A percentile compares a stretch with the other conserved stretches of the same genome.
Conservation (phyloP, 92 coral and sea anemone species). For the Scolanthus callimorphus region DNA sequence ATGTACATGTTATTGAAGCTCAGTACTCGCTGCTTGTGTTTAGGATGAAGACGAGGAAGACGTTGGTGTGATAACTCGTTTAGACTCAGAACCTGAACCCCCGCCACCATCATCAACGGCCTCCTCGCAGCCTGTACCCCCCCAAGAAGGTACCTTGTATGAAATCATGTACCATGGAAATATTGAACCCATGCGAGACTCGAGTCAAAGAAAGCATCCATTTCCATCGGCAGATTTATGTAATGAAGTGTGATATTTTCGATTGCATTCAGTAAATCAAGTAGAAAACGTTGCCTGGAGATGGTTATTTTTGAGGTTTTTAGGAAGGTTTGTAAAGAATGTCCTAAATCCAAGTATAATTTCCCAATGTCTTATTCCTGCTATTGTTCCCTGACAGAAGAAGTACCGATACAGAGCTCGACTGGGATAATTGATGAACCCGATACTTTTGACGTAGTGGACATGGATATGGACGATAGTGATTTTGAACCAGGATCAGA, state of each 20-base stretch:
- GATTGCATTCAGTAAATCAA: background rate
- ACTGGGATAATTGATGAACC: conserved; percentile 7
- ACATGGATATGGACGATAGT: conserved; percentile 81
- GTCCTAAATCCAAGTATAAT: too few species aligned
- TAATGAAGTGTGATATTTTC: background rate
- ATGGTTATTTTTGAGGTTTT: too few species aligned
- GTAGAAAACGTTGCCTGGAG: background rate
- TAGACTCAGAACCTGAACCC: conserved; percentile 1
- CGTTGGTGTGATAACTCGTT: background rate
- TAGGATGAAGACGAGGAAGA: background rate
- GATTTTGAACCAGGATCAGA: conserved; percentile 86
- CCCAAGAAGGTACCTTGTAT: background rate
- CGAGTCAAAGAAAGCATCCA: background rate
- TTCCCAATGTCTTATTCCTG: too few species aligned
- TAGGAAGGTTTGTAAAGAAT: too few species aligned
- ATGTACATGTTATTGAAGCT: too few species aligned
- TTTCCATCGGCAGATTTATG: background rate
- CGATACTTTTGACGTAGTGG: conserved; percentile 34
- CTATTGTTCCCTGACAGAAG: too few species aligned
- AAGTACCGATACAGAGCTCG: conserved; percentile 14
- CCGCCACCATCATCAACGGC: background rate
- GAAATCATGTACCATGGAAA: background rate
- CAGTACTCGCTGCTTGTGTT: too few species aligned
- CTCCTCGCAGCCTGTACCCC: too few species aligned
- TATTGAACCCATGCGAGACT: too few species aligned